These are phyloP conservation scores for Cololabis saira DNA, from an alignment of 2,113 vertebrate genomes.

Conservation along the genomic window DNA sequence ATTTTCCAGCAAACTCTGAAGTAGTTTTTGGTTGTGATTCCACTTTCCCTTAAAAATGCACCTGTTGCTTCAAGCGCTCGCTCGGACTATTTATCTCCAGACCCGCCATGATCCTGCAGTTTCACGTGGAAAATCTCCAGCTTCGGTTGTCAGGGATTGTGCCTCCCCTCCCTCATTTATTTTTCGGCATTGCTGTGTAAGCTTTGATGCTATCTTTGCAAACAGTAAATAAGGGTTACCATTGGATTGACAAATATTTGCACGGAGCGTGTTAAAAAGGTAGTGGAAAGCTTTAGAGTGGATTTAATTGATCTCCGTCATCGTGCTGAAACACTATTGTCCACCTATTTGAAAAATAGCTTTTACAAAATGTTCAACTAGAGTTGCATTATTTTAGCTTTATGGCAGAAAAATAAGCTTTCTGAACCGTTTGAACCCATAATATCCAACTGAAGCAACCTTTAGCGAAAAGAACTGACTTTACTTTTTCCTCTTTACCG, in stretches of 20 bases:
- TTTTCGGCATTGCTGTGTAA: background rate
- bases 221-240: background rate
- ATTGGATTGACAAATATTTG: background rate
- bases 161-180: background rate
- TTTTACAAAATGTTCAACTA: too few relatives aligned
- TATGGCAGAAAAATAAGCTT: background rate
- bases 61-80: constrained; percentile 4
- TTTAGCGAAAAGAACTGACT: background rate
- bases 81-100: background rate
- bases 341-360: too few relatives aligned
- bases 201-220: constrained; percentile 9
- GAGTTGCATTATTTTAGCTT: too few relatives aligned
- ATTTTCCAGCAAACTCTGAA: background rate
- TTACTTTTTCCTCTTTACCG: background rate
- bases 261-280: background rate
- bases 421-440: background rate
- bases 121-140: background rate
- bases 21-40: too few relatives aligned
- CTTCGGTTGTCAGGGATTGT: background rate
- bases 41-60: background rate
- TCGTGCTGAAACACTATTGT: background rate
- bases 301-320: background rate
- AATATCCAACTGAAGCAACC: too few relatives aligned
- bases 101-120: too few relatives aligned
- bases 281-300: background rate